Conservation (phyloP, 2,113 vertebrate species). For the Chionis minor region DNA sequence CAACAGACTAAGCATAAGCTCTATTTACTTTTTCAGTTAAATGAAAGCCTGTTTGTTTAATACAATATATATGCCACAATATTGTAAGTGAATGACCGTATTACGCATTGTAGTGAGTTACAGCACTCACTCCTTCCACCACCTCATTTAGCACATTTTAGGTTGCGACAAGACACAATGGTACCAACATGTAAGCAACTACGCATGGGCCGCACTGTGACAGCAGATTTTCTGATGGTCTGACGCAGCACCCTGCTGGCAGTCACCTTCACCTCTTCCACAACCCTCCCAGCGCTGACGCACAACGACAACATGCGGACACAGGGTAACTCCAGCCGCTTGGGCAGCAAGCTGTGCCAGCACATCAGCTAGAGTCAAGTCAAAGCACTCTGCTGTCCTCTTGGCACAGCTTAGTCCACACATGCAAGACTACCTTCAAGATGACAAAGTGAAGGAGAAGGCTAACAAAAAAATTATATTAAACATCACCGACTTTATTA, state of each 20-base stretch:
- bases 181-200: neutral
- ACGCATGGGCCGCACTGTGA: neutral
- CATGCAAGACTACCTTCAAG: neutral
- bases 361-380: neutral
- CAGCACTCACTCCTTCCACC: neutral
- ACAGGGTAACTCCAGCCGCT: neutral
- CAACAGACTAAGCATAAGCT: neutral
- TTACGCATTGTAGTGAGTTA: neutral
- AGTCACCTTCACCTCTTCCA: neutral
- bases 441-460: neutral
- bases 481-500: neutral
- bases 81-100: neutral
- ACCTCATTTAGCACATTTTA: neutral
- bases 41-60: neutral
- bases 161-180: neutral
- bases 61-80: neutral
- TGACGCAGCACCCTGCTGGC: neutral
- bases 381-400: neutral
- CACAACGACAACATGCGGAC: rapidly evolving
- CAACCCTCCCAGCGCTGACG: neutral
- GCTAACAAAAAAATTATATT: neutral
- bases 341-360: neutral
- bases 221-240: neutral
- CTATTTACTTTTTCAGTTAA: neutral
- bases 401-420: neutral